Conservation (phyloP, 2,888 invertebrate genomes). For the Hipparchia sbordonii region DNA sequence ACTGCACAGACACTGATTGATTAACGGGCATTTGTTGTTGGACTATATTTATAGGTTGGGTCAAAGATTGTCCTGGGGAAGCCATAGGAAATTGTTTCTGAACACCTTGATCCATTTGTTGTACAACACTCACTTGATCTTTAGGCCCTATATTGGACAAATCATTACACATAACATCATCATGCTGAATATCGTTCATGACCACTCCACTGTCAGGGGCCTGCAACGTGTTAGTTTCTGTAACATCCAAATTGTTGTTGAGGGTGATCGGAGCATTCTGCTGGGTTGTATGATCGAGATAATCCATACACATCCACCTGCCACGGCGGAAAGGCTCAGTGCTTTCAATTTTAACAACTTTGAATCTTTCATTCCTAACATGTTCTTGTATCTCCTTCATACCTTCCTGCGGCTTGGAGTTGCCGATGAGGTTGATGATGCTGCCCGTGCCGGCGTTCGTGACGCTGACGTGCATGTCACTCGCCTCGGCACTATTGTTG, state of each 20-base stretch:
- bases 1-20: slow-evolving; percentile 77
- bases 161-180: slow-evolving; percentile 76
- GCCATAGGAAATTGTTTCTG: slow-evolving; percentile 80
- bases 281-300: slow-evolving; percentile 89
- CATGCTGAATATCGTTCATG: slow-evolving; percentile 79
- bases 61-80: slow-evolving; percentile 79
- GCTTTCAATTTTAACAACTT: slow-evolving; percentile 97
- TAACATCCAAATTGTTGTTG: slow-evolving; percentile 76
- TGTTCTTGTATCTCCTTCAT: slow-evolving; percentile 86
- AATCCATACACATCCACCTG: slow-evolving; percentile 97
- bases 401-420: slow-evolving; percentile 81
- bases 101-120: slow-evolving; percentile 77
- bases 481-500: slow-evolving; percentile 78
- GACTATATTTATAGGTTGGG: slow-evolving; percentile 74
- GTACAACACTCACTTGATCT: slow-evolving; percentile 75
- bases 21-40: slow-evolving; percentile 75
- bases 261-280: slow-evolving; percentile 76
- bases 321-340: slow-evolving; percentile 97
- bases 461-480: slow-evolving; percentile 85
- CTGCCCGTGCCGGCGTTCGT: slow-evolving; percentile 84
- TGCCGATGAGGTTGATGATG: slow-evolving; percentile 83
- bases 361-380: slow-evolving; percentile 92
- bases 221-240: slow-evolving; percentile 66
- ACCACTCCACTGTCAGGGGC: slow-evolving; percentile 81
- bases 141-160: slow-evolving; percentile 76